Evolutionary conservation across 2,797 vertebrate species (phyloP).

Genomic region (Furcifer pardalis): DNA sequence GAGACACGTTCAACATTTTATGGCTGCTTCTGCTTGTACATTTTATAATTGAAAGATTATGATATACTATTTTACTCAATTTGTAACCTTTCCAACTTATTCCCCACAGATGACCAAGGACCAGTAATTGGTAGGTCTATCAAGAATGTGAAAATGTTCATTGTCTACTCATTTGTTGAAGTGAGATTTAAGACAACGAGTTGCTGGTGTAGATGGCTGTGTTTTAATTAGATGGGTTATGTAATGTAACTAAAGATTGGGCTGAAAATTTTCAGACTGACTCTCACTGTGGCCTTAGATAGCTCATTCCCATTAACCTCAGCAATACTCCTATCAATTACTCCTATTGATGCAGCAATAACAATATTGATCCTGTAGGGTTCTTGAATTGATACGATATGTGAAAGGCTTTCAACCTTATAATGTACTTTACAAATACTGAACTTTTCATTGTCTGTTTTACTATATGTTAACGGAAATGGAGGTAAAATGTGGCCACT

Average conservation of each 20-base stretch:
- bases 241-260: neutral
- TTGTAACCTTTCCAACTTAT: constrained; percentile 18
- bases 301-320: neutral
- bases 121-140: constrained; percentile 57
- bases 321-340: neutral
- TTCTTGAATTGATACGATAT: neutral
- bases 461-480: neutral
- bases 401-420: neutral
- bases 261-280: neutral
- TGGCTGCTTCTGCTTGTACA: neutral
- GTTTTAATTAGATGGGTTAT: neutral
- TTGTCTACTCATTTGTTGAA: neutral
- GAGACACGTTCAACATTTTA: neutral
- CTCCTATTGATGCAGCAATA: no score
- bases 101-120: constrained; percentile 63
- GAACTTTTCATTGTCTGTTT: neutral
- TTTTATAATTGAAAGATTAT: neutral
- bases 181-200: neutral
- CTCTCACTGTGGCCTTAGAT: neutral
- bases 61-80: neutral
- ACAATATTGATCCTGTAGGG: neutral
- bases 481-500: neutral
- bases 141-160: neutral
- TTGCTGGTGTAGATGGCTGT: no score
- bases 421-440: neutral